Evolutionary conservation across 2,113 vertebrate genomes (phyloP), one percentile per base, ranked within the genome.

Genomic region (Petroica traversi): DNA sequence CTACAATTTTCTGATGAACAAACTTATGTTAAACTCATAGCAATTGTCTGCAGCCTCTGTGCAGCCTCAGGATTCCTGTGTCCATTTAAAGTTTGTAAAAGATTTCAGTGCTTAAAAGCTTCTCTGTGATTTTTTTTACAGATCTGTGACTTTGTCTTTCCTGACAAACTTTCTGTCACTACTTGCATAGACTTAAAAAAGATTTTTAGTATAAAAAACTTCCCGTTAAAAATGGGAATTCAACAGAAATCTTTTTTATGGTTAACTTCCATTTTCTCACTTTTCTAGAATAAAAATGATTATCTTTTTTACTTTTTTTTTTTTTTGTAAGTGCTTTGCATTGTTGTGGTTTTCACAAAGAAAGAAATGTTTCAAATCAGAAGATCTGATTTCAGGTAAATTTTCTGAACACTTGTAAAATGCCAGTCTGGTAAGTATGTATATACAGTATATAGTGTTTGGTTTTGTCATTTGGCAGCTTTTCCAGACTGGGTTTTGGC

Each of bases 1-100:
- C 16, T 81, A 9, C n/a, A 88, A 33, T 3, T 75, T 94, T 91
- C 61, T 92, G 51, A 71, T 43, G 11, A 74, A 43, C 1, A 3
- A 12, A 58, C 15, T 68, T 36, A 23, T 0, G 0, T 58, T 51
- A 84, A 84, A 71, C 3, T 14, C 25, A 33, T 5, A 66, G 9
- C 20, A 46, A 36, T 59, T 77, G 7, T 34, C 49, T 79, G 40
- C 63, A 91, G 3, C 7, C 6, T 73, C 12, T 74, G 6, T 73
- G 57, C n/a, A 88, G 9, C 33, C 33, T 64, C 38, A 38, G 12
- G 26, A 36, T 26, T 80, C 36, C 23, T 80, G 45, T 2, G 0
- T 68, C 29, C 45, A 34, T 22, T 85, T 79, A 25, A 61, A 31
- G 33, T 34, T 29, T 68, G 13, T 29, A 26, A 61, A 76, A 29